A percentile compares a stretch with the other conserved stretches of the same genome.
Evolutionary conservation across 1,140 invertebrate genomes (phyloP).

Genomic region (Euborellia annulipes): DNA sequence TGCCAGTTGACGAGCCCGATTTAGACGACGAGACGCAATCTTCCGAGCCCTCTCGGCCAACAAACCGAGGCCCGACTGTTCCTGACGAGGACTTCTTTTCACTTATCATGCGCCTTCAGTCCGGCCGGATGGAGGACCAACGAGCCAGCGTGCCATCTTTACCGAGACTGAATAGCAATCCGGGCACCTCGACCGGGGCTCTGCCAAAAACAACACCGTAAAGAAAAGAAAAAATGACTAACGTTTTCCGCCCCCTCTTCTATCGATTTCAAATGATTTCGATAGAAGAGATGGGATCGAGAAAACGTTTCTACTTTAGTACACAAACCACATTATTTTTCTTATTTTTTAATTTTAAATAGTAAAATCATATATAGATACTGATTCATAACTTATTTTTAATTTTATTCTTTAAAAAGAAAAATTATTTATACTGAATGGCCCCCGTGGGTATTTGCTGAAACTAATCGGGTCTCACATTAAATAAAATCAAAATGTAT

Average conservation of each 20-base stretch:
- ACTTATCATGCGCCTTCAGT: slow-evolving; percentile 82
- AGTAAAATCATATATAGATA: no score
- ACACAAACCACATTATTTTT: no score
- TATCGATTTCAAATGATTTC: slow-evolving; percentile 2
- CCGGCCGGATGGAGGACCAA: slow-evolving; percentile 84
- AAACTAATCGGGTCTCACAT: no score
- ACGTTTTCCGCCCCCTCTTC: slow-evolving; percentile 9
- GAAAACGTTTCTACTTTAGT: no score
- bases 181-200: no score
- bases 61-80: slow-evolving; percentile 50
- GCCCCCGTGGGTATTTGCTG: no score
- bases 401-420: no score
- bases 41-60: slow-evolving; percentile 13
- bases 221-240: slow-evolving; percentile 14
- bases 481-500: no score
- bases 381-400: no score
- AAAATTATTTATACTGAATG: no score
- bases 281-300: no score
- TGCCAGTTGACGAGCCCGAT: slow-evolving; percentile 33
- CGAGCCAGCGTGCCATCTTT: slow-evolving; percentile 45
- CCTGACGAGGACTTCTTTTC: slow-evolving; percentile 95
- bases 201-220: neutral
- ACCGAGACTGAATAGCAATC: neutral
- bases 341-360: no score
- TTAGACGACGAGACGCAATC: slow-evolving; percentile 15